phyloP scores from a whole-genome alignment of 2,113 vertebrate species.

The Hyla sarda region DNA sequence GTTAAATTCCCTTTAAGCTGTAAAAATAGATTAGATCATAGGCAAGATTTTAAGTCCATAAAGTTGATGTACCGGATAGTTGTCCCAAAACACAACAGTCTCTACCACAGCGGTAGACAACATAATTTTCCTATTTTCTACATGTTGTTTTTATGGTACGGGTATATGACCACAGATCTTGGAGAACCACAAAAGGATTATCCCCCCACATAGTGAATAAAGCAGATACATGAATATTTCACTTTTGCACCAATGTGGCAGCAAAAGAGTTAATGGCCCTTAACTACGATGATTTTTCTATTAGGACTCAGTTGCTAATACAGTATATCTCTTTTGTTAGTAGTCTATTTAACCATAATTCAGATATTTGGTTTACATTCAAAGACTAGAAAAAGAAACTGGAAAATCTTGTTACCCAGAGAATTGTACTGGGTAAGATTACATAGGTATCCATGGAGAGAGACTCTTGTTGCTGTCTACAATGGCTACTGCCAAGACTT shows the following conservation, averaged over 20 bases:
- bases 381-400: conserved; percentile 28
- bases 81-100: background rate
- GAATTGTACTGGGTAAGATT: conserved; percentile 55
- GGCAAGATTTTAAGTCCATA: background rate
- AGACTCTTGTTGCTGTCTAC: conserved; percentile 59
- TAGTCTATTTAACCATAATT: conserved; percentile 44
- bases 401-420: conserved; percentile 55
- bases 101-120: background rate
- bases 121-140: background rate
- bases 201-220: background rate
- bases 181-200: background rate
- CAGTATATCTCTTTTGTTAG: conserved; percentile 51
- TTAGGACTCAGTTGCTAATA: conserved; percentile 37
- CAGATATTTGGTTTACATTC: conserved; percentile 52
- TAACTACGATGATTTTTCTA: conserved; percentile 3
- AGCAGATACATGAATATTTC: background rate
- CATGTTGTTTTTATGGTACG: background rate
- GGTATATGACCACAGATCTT: no score
- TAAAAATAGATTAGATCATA: background rate
- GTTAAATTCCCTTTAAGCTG: no score
- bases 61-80: no score
- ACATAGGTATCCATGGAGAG: conserved; percentile 57
- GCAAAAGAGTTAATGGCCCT: conserved; percentile 15
- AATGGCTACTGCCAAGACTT: conserved; percentile 52
- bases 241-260: background rate